A percentile compares a stretch with the other conserved stretches of the same genome.
These are phyloP conservation scores for Hormaphis cornu DNA, from an alignment of 1,140 invertebrate genomes.

Conservation along the genomic window DNA sequence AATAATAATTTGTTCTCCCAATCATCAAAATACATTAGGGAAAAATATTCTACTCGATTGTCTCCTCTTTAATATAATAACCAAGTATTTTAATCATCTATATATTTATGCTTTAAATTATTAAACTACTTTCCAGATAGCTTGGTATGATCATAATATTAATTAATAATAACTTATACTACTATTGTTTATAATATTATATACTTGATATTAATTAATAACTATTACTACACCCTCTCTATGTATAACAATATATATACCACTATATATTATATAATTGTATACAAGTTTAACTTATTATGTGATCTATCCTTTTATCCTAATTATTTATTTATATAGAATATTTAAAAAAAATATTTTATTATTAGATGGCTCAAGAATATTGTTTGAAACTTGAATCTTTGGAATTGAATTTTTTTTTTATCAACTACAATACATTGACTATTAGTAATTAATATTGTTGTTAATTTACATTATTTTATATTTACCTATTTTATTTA, in stretches of 20 bases:
- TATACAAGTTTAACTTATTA: conserved; percentile 11
- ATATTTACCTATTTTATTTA: too few species aligned
- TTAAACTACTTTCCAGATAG: neutral
- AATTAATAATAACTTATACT: conserved; percentile 1
- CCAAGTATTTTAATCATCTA: too few species aligned
- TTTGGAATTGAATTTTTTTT: too few species aligned
- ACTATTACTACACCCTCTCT: neutral
- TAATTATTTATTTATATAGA: conserved; percentile 13
- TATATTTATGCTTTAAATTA: too few species aligned
- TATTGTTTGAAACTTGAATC: neutral
- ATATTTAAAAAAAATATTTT: neutral
- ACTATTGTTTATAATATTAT: neutral
- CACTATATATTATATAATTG: conserved; percentile 5
- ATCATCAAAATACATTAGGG: too few species aligned
- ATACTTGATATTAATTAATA: neutral
- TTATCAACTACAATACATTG: neutral
- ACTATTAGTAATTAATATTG: conserved; percentile 14
- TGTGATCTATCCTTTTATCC: conserved; percentile 10
- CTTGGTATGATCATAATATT: neutral
- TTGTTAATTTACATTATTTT: conserved; percentile 5
- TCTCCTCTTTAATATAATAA: too few species aligned
- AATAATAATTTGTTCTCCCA: too few species aligned
- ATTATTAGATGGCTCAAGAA: neutral
- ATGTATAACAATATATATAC: conserved; percentile 12
- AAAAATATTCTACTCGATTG: too few species aligned